Conservation (phyloP, 2,113 vertebrate species). For the Takifugu bimaculatus region DNA sequence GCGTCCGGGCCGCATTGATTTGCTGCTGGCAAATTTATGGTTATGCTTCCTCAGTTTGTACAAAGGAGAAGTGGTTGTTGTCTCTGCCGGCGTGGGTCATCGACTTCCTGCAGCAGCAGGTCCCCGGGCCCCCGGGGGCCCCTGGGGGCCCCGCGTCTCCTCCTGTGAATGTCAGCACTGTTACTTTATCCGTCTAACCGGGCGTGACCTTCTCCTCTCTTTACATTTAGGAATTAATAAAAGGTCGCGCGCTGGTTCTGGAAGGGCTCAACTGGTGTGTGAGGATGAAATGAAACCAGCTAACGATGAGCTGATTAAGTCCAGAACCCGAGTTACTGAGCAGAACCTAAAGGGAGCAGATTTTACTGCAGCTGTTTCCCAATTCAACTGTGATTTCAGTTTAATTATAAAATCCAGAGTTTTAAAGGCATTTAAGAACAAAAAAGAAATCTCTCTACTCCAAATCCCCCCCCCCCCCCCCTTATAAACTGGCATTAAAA, state of each 20-base stretch:
- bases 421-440: background rate
- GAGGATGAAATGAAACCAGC: too few relatives aligned
- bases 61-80: conserved; percentile 60
- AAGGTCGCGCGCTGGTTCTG: conserved; percentile 3
- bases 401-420: background rate
- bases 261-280: background rate
- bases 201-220: conserved; percentile 54
- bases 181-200: conserved; percentile 57
- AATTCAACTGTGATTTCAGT: background rate
- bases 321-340: background rate
- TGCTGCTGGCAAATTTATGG: conserved; percentile 62
- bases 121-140: conserved; percentile 14
- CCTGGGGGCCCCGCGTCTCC: conserved; percentile 23
- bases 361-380: background rate
- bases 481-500: too few relatives aligned
- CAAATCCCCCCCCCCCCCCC: background rate
- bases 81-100: conserved; percentile 49
- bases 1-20: conserved; percentile 59
- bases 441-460: background rate
- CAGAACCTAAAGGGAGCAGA: background rate
- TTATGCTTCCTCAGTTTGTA: conserved; percentile 70
- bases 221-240: conserved; percentile 43
- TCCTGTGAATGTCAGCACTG: conserved; percentile 48
- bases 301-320: too few relatives aligned
- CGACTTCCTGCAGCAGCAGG: conserved; percentile 37